Conservation (phyloP, 2,888 invertebrate species). For the Nymphalis polychloros region DNA sequence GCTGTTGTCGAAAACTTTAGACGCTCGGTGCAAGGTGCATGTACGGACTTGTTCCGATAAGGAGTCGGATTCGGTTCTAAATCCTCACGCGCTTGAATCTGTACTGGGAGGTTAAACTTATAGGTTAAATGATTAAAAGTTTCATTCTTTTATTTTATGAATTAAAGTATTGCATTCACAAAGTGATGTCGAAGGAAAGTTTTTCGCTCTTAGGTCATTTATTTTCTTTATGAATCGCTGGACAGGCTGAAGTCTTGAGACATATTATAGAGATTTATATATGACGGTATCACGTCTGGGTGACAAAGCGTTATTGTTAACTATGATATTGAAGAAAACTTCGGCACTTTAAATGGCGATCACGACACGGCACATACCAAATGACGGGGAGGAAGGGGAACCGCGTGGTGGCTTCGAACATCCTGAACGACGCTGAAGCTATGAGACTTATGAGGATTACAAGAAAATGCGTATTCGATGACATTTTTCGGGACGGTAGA, state of each 20-base stretch:
- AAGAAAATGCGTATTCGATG: slow-evolving; percentile 82
- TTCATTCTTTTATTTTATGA: slow-evolving; percentile 5
- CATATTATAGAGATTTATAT: slow-evolving; percentile 28
- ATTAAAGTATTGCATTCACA: neutral
- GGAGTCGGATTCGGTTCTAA: slow-evolving; percentile 67
- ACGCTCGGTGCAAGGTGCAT: slow-evolving; percentile 64
- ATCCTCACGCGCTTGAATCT: slow-evolving; percentile 60
- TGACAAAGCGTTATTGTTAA: slow-evolving; percentile 46
- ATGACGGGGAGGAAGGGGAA: slow-evolving; percentile 50
- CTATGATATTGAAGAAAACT: slow-evolving; percentile 41
- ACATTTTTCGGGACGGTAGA: slow-evolving; percentile 79
- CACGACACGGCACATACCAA: slow-evolving; percentile 69
- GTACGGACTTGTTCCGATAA: slow-evolving; percentile 70
- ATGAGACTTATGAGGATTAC: slow-evolving; percentile 81
- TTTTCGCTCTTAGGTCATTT: neutral
- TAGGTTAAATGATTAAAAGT: slow-evolving; percentile 24
- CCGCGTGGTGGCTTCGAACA: slow-evolving; percentile 53
- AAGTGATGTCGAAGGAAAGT: neutral
- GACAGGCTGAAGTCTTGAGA: neutral
- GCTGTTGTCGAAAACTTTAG: slow-evolving; percentile 72
- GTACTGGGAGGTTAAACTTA: slow-evolving; percentile 7
- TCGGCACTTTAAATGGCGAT: slow-evolving; percentile 63
- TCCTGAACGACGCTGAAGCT: slow-evolving; percentile 65
- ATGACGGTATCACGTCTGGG: slow-evolving; percentile 32
- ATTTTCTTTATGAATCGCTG: neutral